phyloP scores from a whole-genome alignment of 2,113 vertebrate species.

The Myotis lucifugus region DNA sequence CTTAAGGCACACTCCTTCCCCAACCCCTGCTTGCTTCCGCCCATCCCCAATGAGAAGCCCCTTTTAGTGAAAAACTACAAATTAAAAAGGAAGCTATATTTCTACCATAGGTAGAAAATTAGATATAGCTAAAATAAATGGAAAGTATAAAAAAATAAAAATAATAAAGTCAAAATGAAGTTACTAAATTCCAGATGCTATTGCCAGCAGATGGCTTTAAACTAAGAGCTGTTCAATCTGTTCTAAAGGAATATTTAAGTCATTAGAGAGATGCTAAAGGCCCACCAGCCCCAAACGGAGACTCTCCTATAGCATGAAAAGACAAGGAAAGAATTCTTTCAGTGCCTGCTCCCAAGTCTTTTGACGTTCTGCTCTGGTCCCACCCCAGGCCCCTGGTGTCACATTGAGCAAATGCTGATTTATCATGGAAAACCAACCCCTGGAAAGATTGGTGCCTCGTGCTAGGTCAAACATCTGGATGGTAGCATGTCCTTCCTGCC shows the following conservation, averaged over 20 bases:
- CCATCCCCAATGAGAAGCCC: background rate
- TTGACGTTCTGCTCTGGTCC: background rate
- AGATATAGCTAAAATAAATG: background rate
- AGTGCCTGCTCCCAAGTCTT: background rate
- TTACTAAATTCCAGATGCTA: background rate
- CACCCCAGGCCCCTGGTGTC: background rate
- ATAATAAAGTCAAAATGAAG: background rate
- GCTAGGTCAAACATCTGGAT: background rate
- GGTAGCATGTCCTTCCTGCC: background rate
- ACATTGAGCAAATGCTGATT: background rate
- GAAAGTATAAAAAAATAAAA: background rate
- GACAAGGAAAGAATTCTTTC: background rate
- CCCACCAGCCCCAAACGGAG: background rate
- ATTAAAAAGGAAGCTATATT: background rate
- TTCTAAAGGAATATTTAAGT: background rate
- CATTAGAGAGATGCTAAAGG: background rate
- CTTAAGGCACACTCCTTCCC: background rate
- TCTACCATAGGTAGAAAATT: conserved; percentile 18
- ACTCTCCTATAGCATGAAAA: background rate
- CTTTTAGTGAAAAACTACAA: background rate
- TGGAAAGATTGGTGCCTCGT: background rate
- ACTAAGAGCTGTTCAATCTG: background rate
- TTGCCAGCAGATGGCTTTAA: background rate
- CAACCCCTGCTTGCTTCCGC: background rate
- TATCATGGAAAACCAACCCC: background rate